Evolutionary conservation across 1,140 invertebrate genomes (phyloP), one percentile per base, ranked within the genome.

Genomic region (Drosophila pallidifrons): DNA sequence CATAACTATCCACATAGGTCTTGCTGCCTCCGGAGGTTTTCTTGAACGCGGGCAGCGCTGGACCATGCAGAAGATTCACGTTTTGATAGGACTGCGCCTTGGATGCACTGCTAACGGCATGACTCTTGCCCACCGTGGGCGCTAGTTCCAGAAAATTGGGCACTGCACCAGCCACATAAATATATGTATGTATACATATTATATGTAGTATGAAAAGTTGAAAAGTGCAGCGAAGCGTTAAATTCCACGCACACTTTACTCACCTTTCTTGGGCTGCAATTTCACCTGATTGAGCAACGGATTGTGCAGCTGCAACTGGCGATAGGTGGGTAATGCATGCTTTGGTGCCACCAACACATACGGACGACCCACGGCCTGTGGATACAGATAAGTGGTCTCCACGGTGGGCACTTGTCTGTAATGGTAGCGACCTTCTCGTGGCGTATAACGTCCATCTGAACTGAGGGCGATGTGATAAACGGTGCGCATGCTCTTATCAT

Each of bases 331-430:
- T 32, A 86, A 57, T 6, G 73, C 65, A 47, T 91, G 73, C 67
- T 79, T 79, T 13, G 87, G 79, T 8, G 80, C 70, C 68, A 75
- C 68, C 57, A 91, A 8, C 59, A 83, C 76, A 63, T 81, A 85
- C 35, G 78, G 74, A 32, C 82, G 79, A 35, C 91, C 90, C 76
- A 92, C 87, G 4, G 85, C 91, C 77, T 92, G 91, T 3, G 91
- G 91, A 57, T 91, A 92, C 5, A 92, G 75, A 76, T 92, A 92
- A 2, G 92, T 92, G 5, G 92, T 92, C 67, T 92, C 92, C 54
- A 92, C 74, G 7, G 91, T 81, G 43, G 91, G 91, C 61, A 83
- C 70, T 43, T 91, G 73, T 7, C 72, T 69, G 20, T 91, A 88
- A n/a, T 88, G 79, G 49, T 92, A 92, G 6, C 86, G 79, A 10